These are phyloP conservation scores for Drosophila carrolli DNA, from an alignment of 1,140 invertebrate genomes.

Conservation along the genomic window DNA sequence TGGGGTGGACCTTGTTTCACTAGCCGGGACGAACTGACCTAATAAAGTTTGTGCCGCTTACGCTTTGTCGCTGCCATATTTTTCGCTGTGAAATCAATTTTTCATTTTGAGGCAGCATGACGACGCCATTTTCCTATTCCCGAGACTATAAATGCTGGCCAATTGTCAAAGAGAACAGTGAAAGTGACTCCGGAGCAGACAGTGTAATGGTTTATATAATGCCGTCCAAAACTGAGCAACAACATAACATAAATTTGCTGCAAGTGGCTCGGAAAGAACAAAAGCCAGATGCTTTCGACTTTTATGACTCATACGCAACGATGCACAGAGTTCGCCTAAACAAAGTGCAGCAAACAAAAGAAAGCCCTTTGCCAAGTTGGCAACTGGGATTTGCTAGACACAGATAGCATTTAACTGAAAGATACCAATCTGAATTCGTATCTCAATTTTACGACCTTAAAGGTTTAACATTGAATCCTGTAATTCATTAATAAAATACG, in stretches of 20 bases:
- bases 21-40: conserved; percentile 47
- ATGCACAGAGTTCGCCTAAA: conserved; percentile 54
- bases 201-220: conserved; percentile 70
- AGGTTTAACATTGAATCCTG: neutral
- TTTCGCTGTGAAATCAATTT: conserved; percentile 74
- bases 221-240: conserved; percentile 33
- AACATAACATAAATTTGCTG: conserved; percentile 66
- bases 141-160: conserved; percentile 52
- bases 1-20: conserved; percentile 12
- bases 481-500: too few species aligned
- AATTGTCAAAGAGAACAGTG: conserved; percentile 65
- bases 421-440: conserved; percentile 5
- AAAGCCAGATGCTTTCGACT: conserved; percentile 49
- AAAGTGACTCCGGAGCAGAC: conserved; percentile 57
- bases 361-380: conserved; percentile 36
- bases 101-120: conserved; percentile 72
- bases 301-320: conserved; percentile 75
- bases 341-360: conserved; percentile 37
- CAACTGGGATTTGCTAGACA: conserved; percentile 39
- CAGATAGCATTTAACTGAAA: conserved; percentile 38
- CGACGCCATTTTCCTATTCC: conserved; percentile 29
- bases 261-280: conserved; percentile 60
- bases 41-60: conserved; percentile 62
- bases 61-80: conserved; percentile 52
- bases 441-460: neutral